A percentile compares a stretch with the other conserved stretches of the same genome.
Evolutionary conservation across 2,888 invertebrate species (phyloP).

Genomic region (Drosophila lacicola): DNA sequence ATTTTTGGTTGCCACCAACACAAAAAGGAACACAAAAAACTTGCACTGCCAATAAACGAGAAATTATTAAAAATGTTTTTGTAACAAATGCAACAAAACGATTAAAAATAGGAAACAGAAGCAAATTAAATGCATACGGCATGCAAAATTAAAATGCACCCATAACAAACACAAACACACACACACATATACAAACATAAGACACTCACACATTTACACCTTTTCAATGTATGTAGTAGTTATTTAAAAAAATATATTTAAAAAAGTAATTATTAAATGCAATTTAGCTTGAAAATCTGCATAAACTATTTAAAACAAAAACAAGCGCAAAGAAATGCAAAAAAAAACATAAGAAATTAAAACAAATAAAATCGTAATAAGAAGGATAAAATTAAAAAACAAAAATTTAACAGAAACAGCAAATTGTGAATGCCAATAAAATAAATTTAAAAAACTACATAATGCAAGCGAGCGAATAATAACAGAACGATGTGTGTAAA

Average conservation of each 20-base stretch:
- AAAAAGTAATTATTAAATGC: slow-evolving; percentile 55
- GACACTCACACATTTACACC: slow-evolving; percentile 12
- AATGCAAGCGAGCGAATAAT: slow-evolving; percentile 9
- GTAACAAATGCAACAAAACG: slow-evolving; percentile 36
- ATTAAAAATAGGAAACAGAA: slow-evolving; percentile 22
- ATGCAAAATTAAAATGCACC: slow-evolving; percentile 36
- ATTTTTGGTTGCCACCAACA: slow-evolving; percentile 17
- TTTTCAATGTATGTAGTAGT: slow-evolving; percentile 64
- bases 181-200: slow-evolving; percentile 15
- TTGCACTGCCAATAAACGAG: slow-evolving; percentile 70
- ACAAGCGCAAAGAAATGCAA: slow-evolving; percentile 30
- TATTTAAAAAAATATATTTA: slow-evolving; percentile 59
- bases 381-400: neutral
- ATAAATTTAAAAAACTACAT: slow-evolving; percentile 5
- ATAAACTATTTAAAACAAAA: slow-evolving; percentile 29
- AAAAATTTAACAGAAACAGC: slow-evolving; percentile 12
- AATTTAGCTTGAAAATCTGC: slow-evolving; percentile 54
- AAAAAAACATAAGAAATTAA: slow-evolving; percentile 1
- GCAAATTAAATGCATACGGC: slow-evolving; percentile 19
- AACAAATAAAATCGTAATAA: slow-evolving; percentile 11
- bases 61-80: slow-evolving; percentile 31
- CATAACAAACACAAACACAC: slow-evolving; percentile 12
- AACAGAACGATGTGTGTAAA: slow-evolving; percentile 20
- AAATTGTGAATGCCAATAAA: slow-evolving; percentile 38
- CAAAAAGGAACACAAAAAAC: slow-evolving; percentile 50